Evolutionary conservation across 2,797 vertebrate species (phyloP).

Genomic region (Sphenopsis melanotis): DNA sequence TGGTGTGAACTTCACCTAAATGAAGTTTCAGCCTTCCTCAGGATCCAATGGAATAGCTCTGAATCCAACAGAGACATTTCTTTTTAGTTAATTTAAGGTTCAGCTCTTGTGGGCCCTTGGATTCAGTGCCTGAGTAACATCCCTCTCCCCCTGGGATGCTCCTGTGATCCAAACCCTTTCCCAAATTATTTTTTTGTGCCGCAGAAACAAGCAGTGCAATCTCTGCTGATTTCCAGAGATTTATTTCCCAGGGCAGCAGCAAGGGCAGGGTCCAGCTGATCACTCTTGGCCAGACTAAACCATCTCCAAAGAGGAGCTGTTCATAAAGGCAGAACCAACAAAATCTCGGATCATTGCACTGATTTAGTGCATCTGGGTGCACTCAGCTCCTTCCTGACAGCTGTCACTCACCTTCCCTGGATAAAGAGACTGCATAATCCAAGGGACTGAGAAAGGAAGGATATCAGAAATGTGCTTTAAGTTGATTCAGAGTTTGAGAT

Average conservation of each 20-base stretch:
- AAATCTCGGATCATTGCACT: neutral
- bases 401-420: neutral
- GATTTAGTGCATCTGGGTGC: neutral
- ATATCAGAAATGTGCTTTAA: neutral
- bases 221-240: neutral
- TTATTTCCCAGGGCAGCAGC: neutral
- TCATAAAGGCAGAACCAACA: neutral
- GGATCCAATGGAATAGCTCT: neutral
- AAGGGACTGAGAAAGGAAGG: neutral
- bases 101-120: neutral
- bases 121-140: neutral
- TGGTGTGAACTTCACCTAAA: neutral
- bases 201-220: neutral
- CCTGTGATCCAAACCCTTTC: neutral
- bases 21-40: neutral
- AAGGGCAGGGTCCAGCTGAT: neutral
- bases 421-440: neutral
- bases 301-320: neutral
- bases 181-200: neutral
- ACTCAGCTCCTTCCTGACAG: neutral
- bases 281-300: neutral
- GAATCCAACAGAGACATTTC: neutral
- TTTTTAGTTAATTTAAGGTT: neutral
- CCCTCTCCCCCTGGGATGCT: neutral
- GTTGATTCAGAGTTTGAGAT: neutral